A percentile compares a stretch with the other conserved stretches of the same genome.
phyloP scores from a whole-genome alignment of 2,113 vertebrate species.

The Steatornis caripensis region DNA sequence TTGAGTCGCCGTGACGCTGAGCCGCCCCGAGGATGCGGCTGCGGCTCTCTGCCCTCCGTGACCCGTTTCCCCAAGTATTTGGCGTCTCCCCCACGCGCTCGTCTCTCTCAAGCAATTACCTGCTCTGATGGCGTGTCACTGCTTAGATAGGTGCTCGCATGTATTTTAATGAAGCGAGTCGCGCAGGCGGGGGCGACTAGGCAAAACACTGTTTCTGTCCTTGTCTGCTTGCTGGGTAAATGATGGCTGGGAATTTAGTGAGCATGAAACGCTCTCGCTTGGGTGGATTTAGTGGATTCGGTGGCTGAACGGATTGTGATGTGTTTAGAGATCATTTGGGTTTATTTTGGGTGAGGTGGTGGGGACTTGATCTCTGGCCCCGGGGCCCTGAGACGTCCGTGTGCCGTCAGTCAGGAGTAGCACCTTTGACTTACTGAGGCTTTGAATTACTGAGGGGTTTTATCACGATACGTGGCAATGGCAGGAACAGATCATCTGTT shows the following conservation, averaged over 20 bases:
- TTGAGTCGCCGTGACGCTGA: not conserved
- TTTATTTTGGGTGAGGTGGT: not conserved
- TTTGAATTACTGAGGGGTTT: not conserved
- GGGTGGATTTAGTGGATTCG: not conserved
- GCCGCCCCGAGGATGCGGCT: not conserved
- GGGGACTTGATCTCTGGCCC: not conserved
- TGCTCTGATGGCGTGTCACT: not conserved
- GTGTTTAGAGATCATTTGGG: not conserved
- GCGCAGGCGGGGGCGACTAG: not conserved
- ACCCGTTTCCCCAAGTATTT: not conserved
- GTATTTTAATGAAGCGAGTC: slow-evolving; percentile 15
- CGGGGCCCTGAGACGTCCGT: not conserved
- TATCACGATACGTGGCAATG: not conserved
- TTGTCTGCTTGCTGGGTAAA: not conserved
- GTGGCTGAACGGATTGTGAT: not conserved
- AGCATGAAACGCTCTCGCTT: not conserved
- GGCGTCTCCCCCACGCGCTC: not conserved
- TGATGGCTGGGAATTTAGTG: not conserved
- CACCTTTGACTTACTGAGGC: not conserved
- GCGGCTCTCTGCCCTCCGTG: not conserved
- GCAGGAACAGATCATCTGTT: not conserved
- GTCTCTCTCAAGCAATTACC: not conserved
- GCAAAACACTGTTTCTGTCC: not conserved
- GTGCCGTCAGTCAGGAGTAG: accelerated
- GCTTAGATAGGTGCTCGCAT: not conserved